phyloP scores from a whole-genome alignment of 2,888 invertebrate species.

The Philhelius pedissequus region DNA sequence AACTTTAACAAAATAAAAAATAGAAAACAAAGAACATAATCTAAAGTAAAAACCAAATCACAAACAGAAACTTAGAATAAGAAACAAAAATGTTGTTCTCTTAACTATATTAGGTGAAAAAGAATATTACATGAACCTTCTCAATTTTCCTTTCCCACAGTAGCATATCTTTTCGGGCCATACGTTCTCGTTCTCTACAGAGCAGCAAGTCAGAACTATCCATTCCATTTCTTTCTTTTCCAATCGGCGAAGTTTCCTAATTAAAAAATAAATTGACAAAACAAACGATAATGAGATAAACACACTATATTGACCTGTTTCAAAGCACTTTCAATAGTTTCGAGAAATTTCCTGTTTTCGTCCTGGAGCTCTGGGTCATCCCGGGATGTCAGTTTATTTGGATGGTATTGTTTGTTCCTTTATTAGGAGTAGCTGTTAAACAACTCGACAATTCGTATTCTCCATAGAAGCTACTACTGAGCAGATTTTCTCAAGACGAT shows the following conservation, averaged over 20 bases:
- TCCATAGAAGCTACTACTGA: conserved; percentile 78
- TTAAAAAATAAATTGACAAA: neutral
- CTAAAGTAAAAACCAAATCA: conserved; percentile 65
- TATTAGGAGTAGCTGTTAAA: conserved; percentile 73
- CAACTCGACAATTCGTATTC: conserved; percentile 74
- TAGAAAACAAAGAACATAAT: conserved; percentile 69
- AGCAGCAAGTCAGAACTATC: conserved; percentile 81
- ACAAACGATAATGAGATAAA: conserved; percentile 15
- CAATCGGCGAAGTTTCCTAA: conserved; percentile 79
- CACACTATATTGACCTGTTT: conserved; percentile 80
- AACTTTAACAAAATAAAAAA: conserved; percentile 80
- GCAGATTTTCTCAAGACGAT: conserved; percentile 84
- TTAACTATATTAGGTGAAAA: neutral
- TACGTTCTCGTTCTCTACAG: conserved; percentile 80
- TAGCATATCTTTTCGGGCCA: conserved; percentile 78
- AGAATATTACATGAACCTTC: conserved; percentile 76
- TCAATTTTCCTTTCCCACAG: conserved; percentile 79
- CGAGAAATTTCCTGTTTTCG: conserved; percentile 84
- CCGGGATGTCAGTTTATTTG: conserved; percentile 77
- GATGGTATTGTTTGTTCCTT: conserved; percentile 77
- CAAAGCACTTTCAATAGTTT: conserved; percentile 84
- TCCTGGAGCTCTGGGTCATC: conserved; percentile 83
- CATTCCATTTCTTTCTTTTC: conserved; percentile 79
- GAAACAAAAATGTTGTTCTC: neutral
- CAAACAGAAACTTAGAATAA: neutral